Evolutionary conservation across 2,888 invertebrate species (phyloP), one percentile per base, ranked within the genome.

Genomic region (Drosophila merina): DNA sequence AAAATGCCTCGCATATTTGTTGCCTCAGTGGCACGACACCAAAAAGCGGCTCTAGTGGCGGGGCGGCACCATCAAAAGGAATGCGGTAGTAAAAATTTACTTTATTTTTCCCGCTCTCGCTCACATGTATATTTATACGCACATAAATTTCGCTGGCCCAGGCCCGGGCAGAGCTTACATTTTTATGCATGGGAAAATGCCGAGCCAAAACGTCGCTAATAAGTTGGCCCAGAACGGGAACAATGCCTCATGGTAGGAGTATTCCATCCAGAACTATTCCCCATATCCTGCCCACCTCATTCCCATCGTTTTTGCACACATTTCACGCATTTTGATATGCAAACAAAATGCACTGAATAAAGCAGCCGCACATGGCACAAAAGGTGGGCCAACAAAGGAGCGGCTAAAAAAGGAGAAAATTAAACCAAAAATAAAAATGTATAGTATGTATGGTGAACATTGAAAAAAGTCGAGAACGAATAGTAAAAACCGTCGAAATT

Each of bases 271-370:
- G 25, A 12, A 33, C 38, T 42, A 26, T 9, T 25, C 26, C 42
- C 42, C 42, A 28, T 38, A 38, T 38, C 50, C 36, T 9, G 12
- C 8, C 26, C 25, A 14, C 4, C n/a, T 12, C 45, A 7, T 57
- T 28, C 4, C 40, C 52, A 63, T 47, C 38, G 45, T 38, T 47
- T 44, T 51, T 44, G 44, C 64, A 63, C 74, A 76, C 80, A 86
- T 88, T 86, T 86, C 70, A 82, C 83, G 83, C 88, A 88, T 83
- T 82, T 88, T 83, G 86, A 85, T 88, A 88, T 88, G 83, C 83
- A 88, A 84, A 86, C 81, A 88, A 67, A 88, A 86, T 77, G 88
- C 88, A 84, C 64, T 86, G 85, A 74, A 86, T 88, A 79, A 76
- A 72, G 57, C 67, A 75, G 73, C 67, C 54, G 59, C 56, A 58